Conservation (phyloP, 2,113 vertebrate species). For the Gallinago media region DNA sequence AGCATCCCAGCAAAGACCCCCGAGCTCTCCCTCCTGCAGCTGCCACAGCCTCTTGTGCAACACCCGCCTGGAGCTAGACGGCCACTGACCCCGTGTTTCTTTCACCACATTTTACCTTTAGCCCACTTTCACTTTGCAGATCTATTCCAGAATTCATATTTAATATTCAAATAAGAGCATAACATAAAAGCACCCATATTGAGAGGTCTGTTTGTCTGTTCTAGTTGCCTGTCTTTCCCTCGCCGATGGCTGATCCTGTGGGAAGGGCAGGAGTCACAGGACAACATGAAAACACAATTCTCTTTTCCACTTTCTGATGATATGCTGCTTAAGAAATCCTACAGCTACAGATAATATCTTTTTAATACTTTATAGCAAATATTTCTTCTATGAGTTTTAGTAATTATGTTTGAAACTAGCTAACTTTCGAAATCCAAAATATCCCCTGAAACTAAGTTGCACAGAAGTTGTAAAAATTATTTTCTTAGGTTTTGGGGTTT, state of each 20-base stretch:
- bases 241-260: not conserved
- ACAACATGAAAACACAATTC: not conserved
- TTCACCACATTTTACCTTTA: conserved; percentile 45
- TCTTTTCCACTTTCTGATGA: not conserved
- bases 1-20: not conserved
- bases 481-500: not conserved
- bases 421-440: not conserved
- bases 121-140: conserved; percentile 17
- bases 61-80: not conserved
- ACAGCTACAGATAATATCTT: not conserved
- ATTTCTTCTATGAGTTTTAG: not conserved
- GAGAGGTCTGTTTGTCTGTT: not conserved
- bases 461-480: not conserved
- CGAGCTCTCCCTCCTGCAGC: not conserved
- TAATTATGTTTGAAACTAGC: not conserved
- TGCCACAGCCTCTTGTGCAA: conserved; percentile 26
- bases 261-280: not conserved
- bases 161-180: not conserved
- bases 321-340: not conserved
- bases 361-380: not conserved
- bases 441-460: not conserved
- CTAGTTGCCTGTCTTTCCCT: not conserved
- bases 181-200: not conserved
- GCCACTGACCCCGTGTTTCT: not conserved
- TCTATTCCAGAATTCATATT: conserved; percentile 3